phyloP scores from a whole-genome alignment of 2,888 invertebrate species.

The Caenorhabditis sp. region DNA sequence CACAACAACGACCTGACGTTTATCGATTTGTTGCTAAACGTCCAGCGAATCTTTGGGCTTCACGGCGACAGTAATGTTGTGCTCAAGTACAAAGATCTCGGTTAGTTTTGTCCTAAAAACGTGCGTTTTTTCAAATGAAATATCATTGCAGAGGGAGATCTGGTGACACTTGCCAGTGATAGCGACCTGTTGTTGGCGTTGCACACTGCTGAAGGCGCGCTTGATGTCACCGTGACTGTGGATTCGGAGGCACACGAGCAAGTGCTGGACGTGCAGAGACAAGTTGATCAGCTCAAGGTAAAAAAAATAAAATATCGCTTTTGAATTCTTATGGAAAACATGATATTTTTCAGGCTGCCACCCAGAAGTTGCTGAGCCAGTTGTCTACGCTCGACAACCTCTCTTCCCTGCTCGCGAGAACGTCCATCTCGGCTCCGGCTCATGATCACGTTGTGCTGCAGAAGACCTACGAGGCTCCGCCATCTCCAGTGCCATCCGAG shows the following conservation, averaged over 20 bases:
- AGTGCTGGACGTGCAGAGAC: constrained; percentile 27
- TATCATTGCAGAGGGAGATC: constrained; percentile 68
- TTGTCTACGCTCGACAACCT: constrained; percentile 40
- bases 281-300: constrained; percentile 56
- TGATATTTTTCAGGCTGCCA: constrained; percentile 38
- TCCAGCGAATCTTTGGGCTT: constrained; percentile 69
- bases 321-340: not conserved
- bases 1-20: constrained; percentile 68
- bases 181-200: constrained; percentile 69
- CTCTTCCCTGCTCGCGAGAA: not conserved
- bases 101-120: constrained; percentile 44
- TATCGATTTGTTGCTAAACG: constrained; percentile 66
- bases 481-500: constrained; percentile 65
- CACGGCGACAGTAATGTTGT: constrained; percentile 51
- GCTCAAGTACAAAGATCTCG: constrained; percentile 72
- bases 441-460: constrained; percentile 24
- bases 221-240: constrained; percentile 26
- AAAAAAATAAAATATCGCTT: not conserved
- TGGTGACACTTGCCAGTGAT: constrained; percentile 69
- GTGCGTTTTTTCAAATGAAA: not conserved
- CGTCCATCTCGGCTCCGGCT: not conserved
- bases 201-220: constrained; percentile 41
- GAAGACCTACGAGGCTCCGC: constrained; percentile 47
- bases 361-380: constrained; percentile 28
- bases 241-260: constrained; percentile 16